Evolutionary conservation across 2,888 invertebrate genomes (phyloP).

Genomic region (Metallyticus violacea): DNA sequence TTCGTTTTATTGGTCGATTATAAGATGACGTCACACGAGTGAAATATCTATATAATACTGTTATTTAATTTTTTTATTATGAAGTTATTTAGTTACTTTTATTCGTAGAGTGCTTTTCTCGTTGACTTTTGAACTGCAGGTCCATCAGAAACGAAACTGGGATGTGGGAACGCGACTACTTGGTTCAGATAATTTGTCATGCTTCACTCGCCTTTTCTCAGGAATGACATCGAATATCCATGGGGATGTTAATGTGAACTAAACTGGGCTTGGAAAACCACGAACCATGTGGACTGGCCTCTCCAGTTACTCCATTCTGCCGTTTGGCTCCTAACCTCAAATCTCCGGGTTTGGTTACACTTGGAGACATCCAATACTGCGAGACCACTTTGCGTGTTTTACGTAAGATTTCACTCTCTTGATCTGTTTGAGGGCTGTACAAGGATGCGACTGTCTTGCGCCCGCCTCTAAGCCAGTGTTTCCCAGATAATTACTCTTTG

Average conservation of each 20-base stretch:
- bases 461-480: no score
- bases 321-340: not conserved
- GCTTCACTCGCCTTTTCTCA: slow-evolving; percentile 15
- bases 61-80: no score
- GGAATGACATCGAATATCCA: slow-evolving; percentile 14
- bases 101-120: not conserved
- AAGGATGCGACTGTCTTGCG: not conserved
- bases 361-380: not conserved
- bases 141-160: not conserved
- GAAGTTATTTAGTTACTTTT: no score
- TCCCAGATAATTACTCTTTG: no score
- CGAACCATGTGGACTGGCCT: not conserved
- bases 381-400: not conserved
- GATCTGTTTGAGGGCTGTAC: not conserved
- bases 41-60: no score
- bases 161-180: not conserved
- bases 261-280: not conserved
- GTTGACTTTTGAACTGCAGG: not conserved
- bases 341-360: not conserved
- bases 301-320: not conserved
- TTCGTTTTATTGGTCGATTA: no score
- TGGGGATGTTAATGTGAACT: not conserved
- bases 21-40: no score
- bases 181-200: slow-evolving; percentile 4
- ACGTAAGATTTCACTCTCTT: not conserved